These are phyloP conservation scores for Caenorhabditis imperialis DNA, from an alignment of 2,888 invertebrate species.

Conservation along the genomic window DNA sequence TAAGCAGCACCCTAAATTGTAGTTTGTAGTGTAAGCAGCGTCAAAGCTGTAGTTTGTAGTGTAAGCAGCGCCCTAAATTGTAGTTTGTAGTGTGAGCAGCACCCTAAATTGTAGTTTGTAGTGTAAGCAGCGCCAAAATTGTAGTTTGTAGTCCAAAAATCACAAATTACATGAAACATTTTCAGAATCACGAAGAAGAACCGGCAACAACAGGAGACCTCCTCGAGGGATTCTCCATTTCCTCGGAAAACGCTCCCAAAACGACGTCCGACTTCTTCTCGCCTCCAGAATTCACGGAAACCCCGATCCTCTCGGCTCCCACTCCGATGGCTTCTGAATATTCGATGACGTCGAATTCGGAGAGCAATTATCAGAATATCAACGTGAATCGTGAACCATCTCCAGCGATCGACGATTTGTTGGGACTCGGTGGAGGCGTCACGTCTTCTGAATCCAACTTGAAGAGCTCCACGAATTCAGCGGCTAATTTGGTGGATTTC, in stretches of 20 bases:
- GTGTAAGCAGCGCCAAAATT: background rate
- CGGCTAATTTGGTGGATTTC: slow-evolving; percentile 32
- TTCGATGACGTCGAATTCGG: slow-evolving; percentile 6
- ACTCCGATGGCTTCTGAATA: slow-evolving; percentile 38
- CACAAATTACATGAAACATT: background rate
- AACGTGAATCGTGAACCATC: slow-evolving; percentile 19
- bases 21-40: background rate
- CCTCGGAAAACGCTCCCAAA: slow-evolving; percentile 1
- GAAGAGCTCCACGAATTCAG: background rate
- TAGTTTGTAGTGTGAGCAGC: too few species aligned
- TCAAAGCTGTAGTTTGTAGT: too few species aligned
- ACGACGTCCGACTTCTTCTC: background rate
- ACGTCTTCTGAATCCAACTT: background rate
- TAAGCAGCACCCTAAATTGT: too few species aligned
- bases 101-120: too few species aligned
- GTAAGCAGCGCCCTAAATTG: too few species aligned
- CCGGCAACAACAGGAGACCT: slow-evolving; percentile 27
- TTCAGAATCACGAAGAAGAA: slow-evolving; percentile 29
- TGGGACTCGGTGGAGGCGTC: slow-evolving; percentile 27
- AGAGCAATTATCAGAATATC: too few species aligned
- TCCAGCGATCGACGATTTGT: slow-evolving; percentile 47
- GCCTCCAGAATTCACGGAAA: too few species aligned
- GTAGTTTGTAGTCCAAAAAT: background rate
- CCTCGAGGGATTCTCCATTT: slow-evolving; percentile 34
- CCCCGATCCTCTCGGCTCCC: slow-evolving; percentile 46